These are phyloP conservation scores for Chironomus striatipennis DNA, from an alignment of 1,140 invertebrate genomes.

Conservation along the genomic window DNA sequence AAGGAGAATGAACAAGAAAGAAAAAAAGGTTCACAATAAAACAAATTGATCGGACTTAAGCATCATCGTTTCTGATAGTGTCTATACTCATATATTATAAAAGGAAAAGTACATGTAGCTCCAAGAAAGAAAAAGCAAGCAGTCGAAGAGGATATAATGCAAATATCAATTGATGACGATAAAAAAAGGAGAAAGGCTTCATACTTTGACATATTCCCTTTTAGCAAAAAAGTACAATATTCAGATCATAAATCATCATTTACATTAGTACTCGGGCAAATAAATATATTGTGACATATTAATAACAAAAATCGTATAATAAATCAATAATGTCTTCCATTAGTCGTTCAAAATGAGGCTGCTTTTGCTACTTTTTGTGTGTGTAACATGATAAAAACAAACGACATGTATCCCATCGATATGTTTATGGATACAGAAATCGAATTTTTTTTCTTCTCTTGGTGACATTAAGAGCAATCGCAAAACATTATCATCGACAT, in stretches of 20 bases:
- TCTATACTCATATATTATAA: not conserved
- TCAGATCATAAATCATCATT: conserved; percentile 14
- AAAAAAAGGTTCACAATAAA: conserved; percentile 7
- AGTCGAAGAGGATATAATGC: no score
- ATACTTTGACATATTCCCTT: not conserved
- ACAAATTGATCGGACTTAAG: conserved; percentile 12
- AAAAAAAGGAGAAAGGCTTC: no score
- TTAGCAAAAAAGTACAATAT: not conserved
- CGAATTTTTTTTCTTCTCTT: no score
- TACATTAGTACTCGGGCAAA: not conserved
- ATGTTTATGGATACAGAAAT: no score
- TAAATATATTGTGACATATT: conserved; percentile 9
- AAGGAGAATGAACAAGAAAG: not conserved
- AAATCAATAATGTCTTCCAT: conserved; percentile 7
- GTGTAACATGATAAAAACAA: not conserved
- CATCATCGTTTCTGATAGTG: not conserved
- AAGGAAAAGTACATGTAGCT: not conserved
- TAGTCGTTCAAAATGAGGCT: not conserved
- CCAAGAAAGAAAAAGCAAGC: no score
- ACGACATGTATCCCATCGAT: no score
- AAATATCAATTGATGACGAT: no score
- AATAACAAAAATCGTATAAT: conserved; percentile 2
- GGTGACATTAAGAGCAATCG: no score
- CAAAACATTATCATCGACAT: no score
- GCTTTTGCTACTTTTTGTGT: not conserved